phyloP scores from a whole-genome alignment of 2,113 vertebrate genomes.

The Sialia sialis region DNA sequence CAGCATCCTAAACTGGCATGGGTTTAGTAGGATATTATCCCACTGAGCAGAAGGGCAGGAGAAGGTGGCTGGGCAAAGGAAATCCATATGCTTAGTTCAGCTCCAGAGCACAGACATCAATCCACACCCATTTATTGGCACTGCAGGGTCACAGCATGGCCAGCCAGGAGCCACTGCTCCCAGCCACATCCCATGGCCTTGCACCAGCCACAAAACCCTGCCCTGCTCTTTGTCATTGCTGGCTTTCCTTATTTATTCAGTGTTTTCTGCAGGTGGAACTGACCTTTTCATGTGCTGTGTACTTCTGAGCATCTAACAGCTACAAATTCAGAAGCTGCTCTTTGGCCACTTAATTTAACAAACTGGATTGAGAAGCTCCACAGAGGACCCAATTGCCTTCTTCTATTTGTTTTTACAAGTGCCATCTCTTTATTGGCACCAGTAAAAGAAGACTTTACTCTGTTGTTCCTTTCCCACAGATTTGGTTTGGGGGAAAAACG shows the following conservation, averaged over 20 bases:
- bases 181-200: neutral
- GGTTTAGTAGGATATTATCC: neutral
- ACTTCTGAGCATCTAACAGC: neutral
- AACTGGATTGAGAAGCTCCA: neutral
- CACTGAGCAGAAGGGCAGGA: neutral
- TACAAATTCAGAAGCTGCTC: neutral
- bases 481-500: neutral
- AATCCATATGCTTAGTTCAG: neutral
- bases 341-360: neutral
- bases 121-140: neutral
- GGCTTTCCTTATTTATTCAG: neutral
- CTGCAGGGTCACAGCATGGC: neutral
- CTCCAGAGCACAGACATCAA: neutral
- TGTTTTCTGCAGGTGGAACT: neutral
- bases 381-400: neutral
- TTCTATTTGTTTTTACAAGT: neutral
- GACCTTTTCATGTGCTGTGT: neutral
- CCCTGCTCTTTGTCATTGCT: neutral
- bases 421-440: neutral
- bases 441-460: neutral
- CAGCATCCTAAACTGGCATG: neutral
- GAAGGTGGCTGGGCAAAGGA: neutral
- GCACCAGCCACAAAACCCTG: neutral
- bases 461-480: neutral
- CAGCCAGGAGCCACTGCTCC: neutral